Conservation (phyloP, 1,140 invertebrate species). For the Brachionus rubens region DNA sequence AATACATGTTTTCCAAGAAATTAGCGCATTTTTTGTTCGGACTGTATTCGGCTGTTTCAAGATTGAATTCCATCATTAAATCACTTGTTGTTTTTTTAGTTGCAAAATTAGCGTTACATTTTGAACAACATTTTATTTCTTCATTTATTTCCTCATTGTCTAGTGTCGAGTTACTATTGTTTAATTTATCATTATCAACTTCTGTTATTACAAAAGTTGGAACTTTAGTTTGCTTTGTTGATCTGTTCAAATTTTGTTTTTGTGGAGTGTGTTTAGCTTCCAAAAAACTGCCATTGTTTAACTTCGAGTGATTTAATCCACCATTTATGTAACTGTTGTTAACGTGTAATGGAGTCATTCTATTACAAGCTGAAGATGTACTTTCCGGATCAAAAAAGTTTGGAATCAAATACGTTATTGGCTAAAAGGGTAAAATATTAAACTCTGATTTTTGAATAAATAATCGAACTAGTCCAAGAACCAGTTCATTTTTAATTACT, state of each 20-base stretch:
- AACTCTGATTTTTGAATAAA: conserved; percentile 28
- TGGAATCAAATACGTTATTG: conserved; percentile 52
- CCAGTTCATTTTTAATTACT: conserved; percentile 51
- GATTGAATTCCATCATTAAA: neutral
- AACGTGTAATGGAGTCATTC: conserved; percentile 20
- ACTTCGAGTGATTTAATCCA: neutral
- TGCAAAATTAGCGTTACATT: neutral
- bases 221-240: neutral
- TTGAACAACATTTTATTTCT: neutral
- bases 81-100: neutral
- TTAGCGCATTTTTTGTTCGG: conserved; percentile 34
- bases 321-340: neutral
- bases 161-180: neutral
- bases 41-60: conserved; percentile 9
- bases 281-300: conserved; percentile 34
- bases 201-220: neutral
- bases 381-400: conserved; percentile 51
- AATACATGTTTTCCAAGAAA: conserved; percentile 11
- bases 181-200: neutral
- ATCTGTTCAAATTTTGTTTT: neutral
- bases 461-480: conserved; percentile 42
- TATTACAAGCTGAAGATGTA: conserved; percentile 44
- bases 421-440: too few relatives aligned
- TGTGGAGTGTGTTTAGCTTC: neutral
- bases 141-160: neutral